phyloP scores from a whole-genome alignment of 2,797 vertebrate species.

The Gymnothorax javanicus region DNA sequence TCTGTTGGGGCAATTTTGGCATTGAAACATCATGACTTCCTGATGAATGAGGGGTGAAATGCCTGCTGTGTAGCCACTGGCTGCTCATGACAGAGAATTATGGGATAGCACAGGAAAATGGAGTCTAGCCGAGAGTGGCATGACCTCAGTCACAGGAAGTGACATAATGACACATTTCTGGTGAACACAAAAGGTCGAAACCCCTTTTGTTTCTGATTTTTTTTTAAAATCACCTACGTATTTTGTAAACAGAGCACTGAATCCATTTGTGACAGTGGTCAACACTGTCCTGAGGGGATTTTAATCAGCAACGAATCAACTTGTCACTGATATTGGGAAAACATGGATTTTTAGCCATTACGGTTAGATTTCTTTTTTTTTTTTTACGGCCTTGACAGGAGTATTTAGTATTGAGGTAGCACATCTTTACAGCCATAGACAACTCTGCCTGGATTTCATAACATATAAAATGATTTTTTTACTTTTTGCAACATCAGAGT shows the following conservation, averaged over 20 bases:
- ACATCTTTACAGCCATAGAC: neutral
- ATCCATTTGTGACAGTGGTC: neutral
- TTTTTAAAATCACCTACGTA: neutral
- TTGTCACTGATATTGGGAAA: slow-evolving; percentile 2
- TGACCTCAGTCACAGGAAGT: neutral
- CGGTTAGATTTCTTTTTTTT: neutral
- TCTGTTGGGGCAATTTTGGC: neutral
- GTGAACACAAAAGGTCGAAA: neutral
- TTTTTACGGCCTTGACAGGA: neutral
- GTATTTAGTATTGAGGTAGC: neutral
- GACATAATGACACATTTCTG: neutral
- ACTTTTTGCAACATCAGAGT: neutral
- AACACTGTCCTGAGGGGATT: neutral
- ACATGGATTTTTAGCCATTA: neutral
- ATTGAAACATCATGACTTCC: neutral
- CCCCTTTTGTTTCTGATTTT: neutral
- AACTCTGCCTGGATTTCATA: neutral
- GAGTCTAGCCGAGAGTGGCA: neutral
- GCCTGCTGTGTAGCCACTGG: neutral
- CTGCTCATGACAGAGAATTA: neutral
- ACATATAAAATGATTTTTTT: neutral
- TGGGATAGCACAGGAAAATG: neutral
- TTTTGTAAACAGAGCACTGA: neutral
- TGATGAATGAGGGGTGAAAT: neutral
- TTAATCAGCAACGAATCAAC: neutral